These are phyloP conservation scores for Platypus cylindrus DNA, from an alignment of 2,888 invertebrate genomes.

Conservation along the genomic window DNA sequence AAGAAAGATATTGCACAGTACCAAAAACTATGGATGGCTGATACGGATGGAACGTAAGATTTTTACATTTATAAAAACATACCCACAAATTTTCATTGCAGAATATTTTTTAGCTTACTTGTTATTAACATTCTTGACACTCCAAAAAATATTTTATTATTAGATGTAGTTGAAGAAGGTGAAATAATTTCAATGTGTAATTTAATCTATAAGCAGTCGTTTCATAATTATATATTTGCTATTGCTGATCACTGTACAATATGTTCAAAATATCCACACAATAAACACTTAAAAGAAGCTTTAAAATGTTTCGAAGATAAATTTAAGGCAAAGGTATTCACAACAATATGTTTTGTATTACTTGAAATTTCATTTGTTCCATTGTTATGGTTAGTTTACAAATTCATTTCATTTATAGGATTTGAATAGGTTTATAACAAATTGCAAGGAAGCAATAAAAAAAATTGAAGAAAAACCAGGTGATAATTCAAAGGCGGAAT, in stretches of 20 bases:
- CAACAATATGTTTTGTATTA: no score
- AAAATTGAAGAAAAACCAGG: constrained; percentile 3
- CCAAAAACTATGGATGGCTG: constrained; percentile 49
- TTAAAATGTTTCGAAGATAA: constrained; percentile 36
- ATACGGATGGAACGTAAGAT: constrained; percentile 42
- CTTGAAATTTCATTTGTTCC: no score
- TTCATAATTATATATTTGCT: constrained; percentile 42
- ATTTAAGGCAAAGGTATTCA: constrained; percentile 17
- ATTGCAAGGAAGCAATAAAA: constrained; percentile 5
- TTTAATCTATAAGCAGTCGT: constrained; percentile 44
- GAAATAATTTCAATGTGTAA: constrained; percentile 48
- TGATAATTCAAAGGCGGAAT: no score
- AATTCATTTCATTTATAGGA: constrained; percentile 8
- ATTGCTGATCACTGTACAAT: constrained; percentile 48
- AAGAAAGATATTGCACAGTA: constrained; percentile 39
- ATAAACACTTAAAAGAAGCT: constrained; percentile 36
- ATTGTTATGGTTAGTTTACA: no score
- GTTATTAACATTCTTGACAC: constrained; percentile 36
- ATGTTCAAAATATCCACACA: constrained; percentile 50
- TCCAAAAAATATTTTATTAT: constrained; percentile 34
- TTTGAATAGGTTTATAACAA: constrained; percentile 4
- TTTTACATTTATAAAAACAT: no score
- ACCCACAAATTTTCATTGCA: no score
- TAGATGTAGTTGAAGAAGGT: constrained; percentile 44
- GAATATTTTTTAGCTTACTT: constrained; percentile 32